Conservation (phyloP, 2,113 vertebrate genomes). For the Protomyctophum bolini region DNA sequence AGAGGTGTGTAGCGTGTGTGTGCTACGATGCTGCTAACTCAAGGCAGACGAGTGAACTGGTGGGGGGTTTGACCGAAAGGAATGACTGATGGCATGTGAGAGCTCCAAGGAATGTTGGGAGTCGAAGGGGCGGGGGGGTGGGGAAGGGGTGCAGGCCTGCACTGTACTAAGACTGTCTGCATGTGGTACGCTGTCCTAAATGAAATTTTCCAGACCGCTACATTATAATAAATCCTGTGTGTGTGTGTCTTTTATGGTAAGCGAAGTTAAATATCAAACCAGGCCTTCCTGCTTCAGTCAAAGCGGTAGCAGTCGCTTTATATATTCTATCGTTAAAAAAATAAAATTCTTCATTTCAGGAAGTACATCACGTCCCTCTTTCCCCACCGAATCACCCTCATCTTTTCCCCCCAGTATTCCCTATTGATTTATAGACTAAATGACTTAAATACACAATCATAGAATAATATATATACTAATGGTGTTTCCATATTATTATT, state of each 20-base stretch:
- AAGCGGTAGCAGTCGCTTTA: too few relatives aligned
- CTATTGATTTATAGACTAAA: too few relatives aligned
- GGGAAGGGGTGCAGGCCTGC: neutral
- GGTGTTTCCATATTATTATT: too few relatives aligned
- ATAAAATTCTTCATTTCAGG: too few relatives aligned
- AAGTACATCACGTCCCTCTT: too few relatives aligned
- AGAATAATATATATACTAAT: too few relatives aligned
- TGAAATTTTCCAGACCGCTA: neutral
- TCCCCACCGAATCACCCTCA: too few relatives aligned
- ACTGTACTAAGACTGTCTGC: neutral
- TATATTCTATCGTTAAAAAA: too few relatives aligned
- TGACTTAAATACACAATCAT: too few relatives aligned
- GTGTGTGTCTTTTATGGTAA: neutral
- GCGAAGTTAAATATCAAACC: neutral
- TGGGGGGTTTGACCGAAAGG: neutral
- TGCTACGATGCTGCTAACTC: slow-evolving; percentile 4
- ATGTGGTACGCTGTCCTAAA: neutral
- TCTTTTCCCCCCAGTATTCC: too few relatives aligned
- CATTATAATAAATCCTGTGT: slow-evolving; percentile 15
- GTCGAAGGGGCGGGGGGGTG: neutral
- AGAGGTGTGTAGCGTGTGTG: neutral
- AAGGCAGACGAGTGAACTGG: neutral
- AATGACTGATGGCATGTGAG: slow-evolving; percentile 23
- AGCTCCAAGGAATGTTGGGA: slow-evolving; percentile 27
- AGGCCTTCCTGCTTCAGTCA: too few relatives aligned